Evolutionary conservation across 1,140 invertebrate species (phyloP), one percentile per base, ranked within the genome.

Genomic region (Tetranychus cinnabarinus): DNA sequence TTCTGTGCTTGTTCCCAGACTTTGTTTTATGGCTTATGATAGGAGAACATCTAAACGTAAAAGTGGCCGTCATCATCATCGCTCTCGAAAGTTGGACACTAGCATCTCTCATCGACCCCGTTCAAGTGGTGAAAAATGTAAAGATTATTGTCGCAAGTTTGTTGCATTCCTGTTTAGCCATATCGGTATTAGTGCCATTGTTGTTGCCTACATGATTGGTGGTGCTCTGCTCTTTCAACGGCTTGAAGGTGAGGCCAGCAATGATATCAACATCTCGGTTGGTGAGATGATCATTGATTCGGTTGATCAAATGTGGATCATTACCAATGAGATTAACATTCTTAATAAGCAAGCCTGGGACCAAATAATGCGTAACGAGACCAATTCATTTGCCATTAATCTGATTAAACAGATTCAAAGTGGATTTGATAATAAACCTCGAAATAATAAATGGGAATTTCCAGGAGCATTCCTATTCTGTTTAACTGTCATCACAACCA

Each of bases 401-500:
- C 55, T 56, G 33, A 56, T 56, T 15, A 39, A 56, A 39, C 33
- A 34, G 36, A 56, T 56, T 36, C 37, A 35, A 15, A 10, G 7
- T 10, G 55, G 55, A 56, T 56, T 31, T 39, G 37, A 56, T 56
- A 15, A 35, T 37, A 36, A 56, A n/a, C 37, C 34, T 10, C 34
- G 37, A 56, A 52, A 52, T 64, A 80, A 82, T 58, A 86, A 89
- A 69, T 91, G 88, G 88, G 88, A 85, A 2, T 86, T 89, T 68
- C 80, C 83, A 13, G 90, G 89, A 2, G 84, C 88, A 1, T 78
- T 96, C 3, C 91, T 96, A 72, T 97, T 97, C 74, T 93, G 88
- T 62, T 88, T 97, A 66, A 95, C 96, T 67, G 89, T 96, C 56
- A 95, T 95, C 68, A 95, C 90, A 1, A 95, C 89, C 33, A 95